phyloP scores from a whole-genome alignment of 64 coral and sea anemone species.

The Pocillopora verrucosa region DNA sequence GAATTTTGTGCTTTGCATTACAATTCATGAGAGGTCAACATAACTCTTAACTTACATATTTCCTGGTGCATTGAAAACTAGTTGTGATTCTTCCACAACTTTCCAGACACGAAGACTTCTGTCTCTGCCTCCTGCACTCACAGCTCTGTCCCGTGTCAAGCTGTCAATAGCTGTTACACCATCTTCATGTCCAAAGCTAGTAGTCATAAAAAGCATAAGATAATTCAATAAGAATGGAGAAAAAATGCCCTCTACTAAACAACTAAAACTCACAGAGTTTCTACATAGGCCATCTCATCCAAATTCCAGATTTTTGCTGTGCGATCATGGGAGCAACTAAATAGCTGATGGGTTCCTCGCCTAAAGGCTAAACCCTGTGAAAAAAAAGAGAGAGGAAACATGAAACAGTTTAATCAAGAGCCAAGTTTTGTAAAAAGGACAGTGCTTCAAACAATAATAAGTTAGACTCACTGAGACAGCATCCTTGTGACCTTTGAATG shows the following conservation, averaged over 20 bases:
- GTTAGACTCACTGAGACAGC: slow-evolving; percentile 79
- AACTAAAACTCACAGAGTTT: slow-evolving; percentile 86
- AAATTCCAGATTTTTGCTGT: slow-evolving; percentile 97
- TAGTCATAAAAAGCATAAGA: background rate
- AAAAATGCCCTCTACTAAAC: background rate
- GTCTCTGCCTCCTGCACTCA: slow-evolving; percentile 85
- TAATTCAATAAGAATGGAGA: background rate
- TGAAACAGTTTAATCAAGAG: background rate
- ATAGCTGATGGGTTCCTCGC: slow-evolving; percentile 86
- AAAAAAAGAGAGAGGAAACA: background rate
- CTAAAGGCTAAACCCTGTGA: slow-evolving; percentile 93
- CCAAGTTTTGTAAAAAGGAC: too few relatives aligned
- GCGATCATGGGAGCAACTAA: slow-evolving; percentile 88
- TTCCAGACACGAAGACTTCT: slow-evolving; percentile 93
- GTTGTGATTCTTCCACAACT: slow-evolving; percentile 83
- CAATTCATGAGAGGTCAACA: background rate
- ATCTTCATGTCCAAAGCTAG: slow-evolving; percentile 93
- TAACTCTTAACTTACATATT: slow-evolving; percentile 30
- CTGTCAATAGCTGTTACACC: slow-evolving; percentile 88
- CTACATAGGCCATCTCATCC: slow-evolving; percentile 98
- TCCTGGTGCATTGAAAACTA: slow-evolving; percentile 84
- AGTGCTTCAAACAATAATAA: background rate
- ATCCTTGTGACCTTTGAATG: slow-evolving; percentile 94
- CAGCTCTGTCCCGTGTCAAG: slow-evolving; percentile 78
- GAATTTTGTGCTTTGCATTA: too few relatives aligned